These are phyloP conservation scores for Lasioglossum baleicum DNA, from an alignment of 1,140 invertebrate species.

Conservation along the genomic window DNA sequence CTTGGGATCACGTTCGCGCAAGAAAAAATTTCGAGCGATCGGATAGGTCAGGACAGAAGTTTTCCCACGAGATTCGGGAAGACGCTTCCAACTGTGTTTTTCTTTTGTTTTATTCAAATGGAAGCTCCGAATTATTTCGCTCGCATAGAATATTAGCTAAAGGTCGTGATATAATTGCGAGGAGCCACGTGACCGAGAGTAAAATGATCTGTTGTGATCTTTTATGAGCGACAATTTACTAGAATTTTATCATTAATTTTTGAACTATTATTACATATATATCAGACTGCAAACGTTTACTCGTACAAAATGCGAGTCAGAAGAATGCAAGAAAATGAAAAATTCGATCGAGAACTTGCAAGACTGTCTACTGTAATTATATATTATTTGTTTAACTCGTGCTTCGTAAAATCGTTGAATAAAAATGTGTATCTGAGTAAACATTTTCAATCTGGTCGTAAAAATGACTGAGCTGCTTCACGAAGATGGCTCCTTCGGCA, in stretches of 20 bases:
- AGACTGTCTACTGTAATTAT: too few species aligned
- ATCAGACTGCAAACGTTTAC: too few species aligned
- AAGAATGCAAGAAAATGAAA: too few species aligned
- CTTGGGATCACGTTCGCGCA: constrained; percentile 17
- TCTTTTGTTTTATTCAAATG: constrained; percentile 60
- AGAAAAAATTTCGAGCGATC: constrained; percentile 21
- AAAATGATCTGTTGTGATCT: background rate
- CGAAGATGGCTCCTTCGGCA: constrained; percentile 47
- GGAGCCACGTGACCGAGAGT: constrained; percentile 32
- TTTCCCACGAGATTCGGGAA: constrained; percentile 63
- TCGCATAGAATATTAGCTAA: constrained; percentile 51
- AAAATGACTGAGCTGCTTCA: background rate
- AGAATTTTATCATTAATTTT: too few species aligned
- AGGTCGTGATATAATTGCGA: constrained; percentile 53
- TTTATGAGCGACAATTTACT: too few species aligned
- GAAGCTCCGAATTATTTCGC: constrained; percentile 64
- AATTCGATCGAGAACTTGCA: too few species aligned
- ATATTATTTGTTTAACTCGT: too few species aligned
- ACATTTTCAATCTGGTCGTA: too few species aligned
- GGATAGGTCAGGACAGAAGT: constrained; percentile 43
- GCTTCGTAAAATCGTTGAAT: too few species aligned
- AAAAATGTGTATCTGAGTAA: too few species aligned
- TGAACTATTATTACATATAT: too few species aligned
- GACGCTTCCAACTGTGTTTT: constrained; percentile 69
- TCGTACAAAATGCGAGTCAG: too few species aligned